Evolutionary conservation across 2,113 vertebrate genomes (phyloP), one percentile per base, ranked within the genome.

Genomic region (Chamaea fasciata): DNA sequence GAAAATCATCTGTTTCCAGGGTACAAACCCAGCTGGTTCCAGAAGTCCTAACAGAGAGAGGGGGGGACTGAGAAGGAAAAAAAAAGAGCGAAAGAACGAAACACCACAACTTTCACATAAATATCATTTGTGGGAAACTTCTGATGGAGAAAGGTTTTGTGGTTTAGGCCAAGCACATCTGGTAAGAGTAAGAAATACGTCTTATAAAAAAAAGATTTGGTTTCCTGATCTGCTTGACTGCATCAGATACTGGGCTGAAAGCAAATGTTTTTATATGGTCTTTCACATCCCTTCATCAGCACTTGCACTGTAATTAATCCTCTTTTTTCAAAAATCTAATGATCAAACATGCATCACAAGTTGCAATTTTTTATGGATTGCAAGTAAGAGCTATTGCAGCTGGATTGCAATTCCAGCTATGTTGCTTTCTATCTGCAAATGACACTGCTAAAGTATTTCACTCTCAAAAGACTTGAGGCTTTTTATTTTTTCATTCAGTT

Each of bases 251-350:
- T 8, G 15, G 35, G 78, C 23, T 87, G 44, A 89, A 89, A 83
- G 23, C 15, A 68, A 80, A 90, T 17, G 20, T 5, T 86, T 77
- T 59, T 62, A 11, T 14, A 41, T 7, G 27, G 16, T 13, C 15
- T 79, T 85, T n/a, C 13, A 70, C 46, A 52, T 42, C 26, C 15
- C 21, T 56, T 53, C 69, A 31, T 83, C 60, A 87, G 13, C 46
- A 50, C 5, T 62, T 31, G 31, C 39, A 22, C 46, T 22, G 28
- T 41, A 87, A 77, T 53, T 30, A 68, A 53, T 46, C 20, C 7
- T 78, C 11, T 80, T 87, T 87, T 87, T 82, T 55, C 57, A 83
- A 69, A 91, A 92, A 27, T 65, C 49, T 89, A 37, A 83, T 20
- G 13, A 60, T 26, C 7, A 85, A 68, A 60, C 20, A 44, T 24